Evolutionary conservation across 2,797 vertebrate species (phyloP), one percentile per base, ranked within the genome.

Genomic region (Silurus lanzhouensis): DNA sequence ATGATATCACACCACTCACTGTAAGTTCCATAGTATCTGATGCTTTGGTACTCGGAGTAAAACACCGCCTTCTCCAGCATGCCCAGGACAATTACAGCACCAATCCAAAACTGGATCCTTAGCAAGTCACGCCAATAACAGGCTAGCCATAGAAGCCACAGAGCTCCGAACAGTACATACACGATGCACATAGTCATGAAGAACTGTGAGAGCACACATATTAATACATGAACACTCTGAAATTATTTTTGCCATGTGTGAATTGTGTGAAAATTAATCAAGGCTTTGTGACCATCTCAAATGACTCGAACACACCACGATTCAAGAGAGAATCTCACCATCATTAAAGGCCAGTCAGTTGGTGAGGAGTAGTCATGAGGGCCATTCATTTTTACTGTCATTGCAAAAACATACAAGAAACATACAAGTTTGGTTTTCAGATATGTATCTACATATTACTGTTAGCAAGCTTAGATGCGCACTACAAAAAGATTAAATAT

Each of bases 91-190:
- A 97, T 97, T 83, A 97, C 96, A 70, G 95, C 96, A 17, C 96
- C 96, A 25, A 97, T 97, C 96, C 97, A 97, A 92, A 97, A 97
- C 93, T 97, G 97, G 91, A 97, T 97, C 88, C 96, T 92, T 88
- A 97, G 92, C 88, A 97, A 94, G 87, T 97, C 97, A 86, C 96
- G 97, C 97, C 97, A 97, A 84, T 97, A 97, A 90, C 96, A 97
- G 64, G 96, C 94, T 6, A 96, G 94, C 96, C 96, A 97, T 80
- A 93, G 66, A 9, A 97, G 95, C 97, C 97, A 97, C 81, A 97
- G 94, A 85, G 96, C 76, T 52, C 95, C 96, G 9, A 95, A 96
- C 27, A 97, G 89, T 91, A 97, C 95, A 91, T 97, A 97, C 88
- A 96, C 92, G 5, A 96, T 84, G 87, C 97, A 97, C 97, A 97